Percentiles rank a stretch among this genome's conserved stretches.
These are phyloP conservation scores for Barypeithes pellucidus DNA, from an alignment of 2,888 invertebrate genomes.

Conservation along the genomic window DNA sequence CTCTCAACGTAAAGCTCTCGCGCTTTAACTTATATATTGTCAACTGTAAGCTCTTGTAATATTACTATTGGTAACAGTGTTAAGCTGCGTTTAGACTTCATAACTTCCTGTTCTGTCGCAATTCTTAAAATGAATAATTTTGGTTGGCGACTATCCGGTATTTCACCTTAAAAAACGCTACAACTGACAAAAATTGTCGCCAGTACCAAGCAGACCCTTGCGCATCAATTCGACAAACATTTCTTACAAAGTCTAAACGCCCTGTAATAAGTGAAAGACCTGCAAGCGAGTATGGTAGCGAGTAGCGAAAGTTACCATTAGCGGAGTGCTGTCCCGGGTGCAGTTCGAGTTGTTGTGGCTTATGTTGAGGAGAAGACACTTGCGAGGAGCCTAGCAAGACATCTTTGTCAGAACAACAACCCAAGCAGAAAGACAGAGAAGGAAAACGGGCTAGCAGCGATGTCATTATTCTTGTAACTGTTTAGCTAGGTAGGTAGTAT, in stretches of 20 bases:
- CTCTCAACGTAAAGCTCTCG: too few relatives aligned
- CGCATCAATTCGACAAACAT: too few relatives aligned
- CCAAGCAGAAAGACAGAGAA: slow-evolving; percentile 57
- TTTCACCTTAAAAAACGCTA: too few relatives aligned
- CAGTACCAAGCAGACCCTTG: too few relatives aligned
- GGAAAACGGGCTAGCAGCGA: slow-evolving; percentile 53
- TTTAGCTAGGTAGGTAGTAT: slow-evolving; percentile 26
- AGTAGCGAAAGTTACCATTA: slow-evolving; percentile 77
- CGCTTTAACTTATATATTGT: too few relatives aligned
- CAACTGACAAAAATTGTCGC: too few relatives aligned
- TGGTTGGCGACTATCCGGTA: too few relatives aligned
- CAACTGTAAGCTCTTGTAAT: too few relatives aligned
- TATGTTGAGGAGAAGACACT: slow-evolving; percentile 71
- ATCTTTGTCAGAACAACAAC: slow-evolving; percentile 69
- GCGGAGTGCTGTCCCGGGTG: slow-evolving; percentile 78
- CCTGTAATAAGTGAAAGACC: background rate
- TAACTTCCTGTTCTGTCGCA: too few relatives aligned
- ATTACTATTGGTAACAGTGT: too few relatives aligned
- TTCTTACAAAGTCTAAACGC: background rate
- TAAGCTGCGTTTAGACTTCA: too few relatives aligned
- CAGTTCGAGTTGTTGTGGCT: slow-evolving; percentile 71
- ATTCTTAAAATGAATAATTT: too few relatives aligned
- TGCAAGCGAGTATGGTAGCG: slow-evolving; percentile 22
- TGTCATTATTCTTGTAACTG: slow-evolving; percentile 43
- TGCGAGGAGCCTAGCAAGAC: slow-evolving; percentile 71